Evolutionary conservation across 2,888 invertebrate genomes (phyloP).

Genomic region (Limnephilus marmoratus): DNA sequence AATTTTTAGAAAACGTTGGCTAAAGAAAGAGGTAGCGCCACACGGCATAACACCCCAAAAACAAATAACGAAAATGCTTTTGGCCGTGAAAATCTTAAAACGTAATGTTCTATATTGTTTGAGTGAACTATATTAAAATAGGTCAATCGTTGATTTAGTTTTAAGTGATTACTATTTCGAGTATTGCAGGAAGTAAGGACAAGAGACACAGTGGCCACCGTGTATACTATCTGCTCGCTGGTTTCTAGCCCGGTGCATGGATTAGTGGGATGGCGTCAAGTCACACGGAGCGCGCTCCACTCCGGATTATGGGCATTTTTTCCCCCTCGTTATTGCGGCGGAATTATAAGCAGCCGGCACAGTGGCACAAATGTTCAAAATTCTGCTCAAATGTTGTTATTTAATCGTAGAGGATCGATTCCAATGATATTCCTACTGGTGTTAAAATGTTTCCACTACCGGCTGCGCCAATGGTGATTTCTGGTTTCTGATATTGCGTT

Average conservation of each 20-base stretch:
- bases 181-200: not conserved
- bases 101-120: too few relatives aligned
- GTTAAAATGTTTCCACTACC: not conserved
- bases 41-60: too few relatives aligned
- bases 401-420: not conserved
- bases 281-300: conserved; percentile 20
- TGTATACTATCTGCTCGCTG: not conserved
- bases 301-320: conserved; percentile 51
- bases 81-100: too few relatives aligned
- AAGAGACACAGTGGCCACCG: not conserved
- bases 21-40: too few relatives aligned
- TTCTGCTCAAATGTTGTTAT: not conserved
- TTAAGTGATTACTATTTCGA: not conserved
- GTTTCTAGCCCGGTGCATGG: not conserved
- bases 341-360: conserved; percentile 24
- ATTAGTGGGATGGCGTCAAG: conserved; percentile 45
- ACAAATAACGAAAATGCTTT: too few relatives aligned
- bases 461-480: too few relatives aligned
- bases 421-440: not conserved
- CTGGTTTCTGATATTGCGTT: too few relatives aligned
- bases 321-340: conserved; percentile 16
- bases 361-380: not conserved
- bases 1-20: too few relatives aligned
- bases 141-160: too few relatives aligned
- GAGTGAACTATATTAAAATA: too few relatives aligned